Percentiles rank a stretch among this genome's conserved stretches.
These are phyloP conservation scores for Gonatopus flavifemur DNA, from an alignment of 1,140 invertebrate species.

Conservation along the genomic window DNA sequence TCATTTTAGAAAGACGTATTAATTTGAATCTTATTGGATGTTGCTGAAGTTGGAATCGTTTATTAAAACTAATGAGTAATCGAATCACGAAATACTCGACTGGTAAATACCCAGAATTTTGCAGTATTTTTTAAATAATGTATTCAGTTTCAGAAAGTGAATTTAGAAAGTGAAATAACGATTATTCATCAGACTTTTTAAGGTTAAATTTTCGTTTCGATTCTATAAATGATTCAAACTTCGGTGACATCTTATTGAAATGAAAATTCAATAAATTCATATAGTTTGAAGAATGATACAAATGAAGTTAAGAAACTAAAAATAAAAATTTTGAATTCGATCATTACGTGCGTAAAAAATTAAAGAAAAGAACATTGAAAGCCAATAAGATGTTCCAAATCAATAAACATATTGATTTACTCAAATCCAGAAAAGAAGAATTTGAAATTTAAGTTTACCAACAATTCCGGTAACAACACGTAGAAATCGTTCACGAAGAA, in stretches of 20 bases:
- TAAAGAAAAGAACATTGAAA: neutral
- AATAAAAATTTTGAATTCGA: neutral
- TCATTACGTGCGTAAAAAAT: neutral
- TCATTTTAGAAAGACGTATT: neutral
- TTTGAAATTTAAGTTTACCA: conserved; percentile 37
- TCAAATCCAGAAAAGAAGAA: neutral
- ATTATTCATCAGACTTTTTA: too few species aligned
- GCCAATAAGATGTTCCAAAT: neutral
- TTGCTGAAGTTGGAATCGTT: neutral
- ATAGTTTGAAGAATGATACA: too few species aligned
- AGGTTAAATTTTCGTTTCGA: too few species aligned
- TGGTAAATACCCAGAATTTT: neutral
- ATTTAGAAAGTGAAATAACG: too few species aligned
- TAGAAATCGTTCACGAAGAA: conserved; percentile 53
- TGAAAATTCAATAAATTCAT: too few species aligned
- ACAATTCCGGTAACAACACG: conserved; percentile 50
- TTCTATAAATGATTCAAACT: too few species aligned
- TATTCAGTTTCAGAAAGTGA: too few species aligned
- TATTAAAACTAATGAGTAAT: neutral
- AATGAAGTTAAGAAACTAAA: neutral
- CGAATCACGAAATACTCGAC: neutral
- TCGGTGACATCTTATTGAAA: too few species aligned
- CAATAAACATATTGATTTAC: neutral
- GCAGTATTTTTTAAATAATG: neutral
- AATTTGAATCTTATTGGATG: neutral